Base-by-base conservation (phyloP, 2,888 invertebrate species). In the Alsophila aescularia region DNA sequence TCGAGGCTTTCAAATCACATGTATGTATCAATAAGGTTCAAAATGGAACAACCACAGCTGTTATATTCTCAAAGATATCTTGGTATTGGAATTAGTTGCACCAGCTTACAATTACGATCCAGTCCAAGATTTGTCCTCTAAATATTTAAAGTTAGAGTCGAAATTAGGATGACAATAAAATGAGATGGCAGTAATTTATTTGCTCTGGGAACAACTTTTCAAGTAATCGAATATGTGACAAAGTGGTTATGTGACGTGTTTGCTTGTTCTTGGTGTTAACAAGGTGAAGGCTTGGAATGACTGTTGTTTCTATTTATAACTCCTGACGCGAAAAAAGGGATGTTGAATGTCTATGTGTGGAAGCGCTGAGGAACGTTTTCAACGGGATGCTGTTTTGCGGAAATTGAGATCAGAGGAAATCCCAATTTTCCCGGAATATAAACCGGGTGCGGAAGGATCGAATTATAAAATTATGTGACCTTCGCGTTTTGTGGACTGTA, bases 211-310 rank as follows among this genome's bases (percentile, higher is more conserved):
- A 72, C 70, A 75, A 78, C 70, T 79, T 79, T 73, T 77, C 70
- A 75, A 69, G 73, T 66, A 69, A 71, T 71, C 72, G 75, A 73
- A 71, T 74, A 70, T 74, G 72, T 73, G 75, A 73, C 69, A 70
- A 72, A 71, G 70, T 63, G 58, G 58, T 60, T 62, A 58, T 62
- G 53, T 54, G 63, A 58, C 58, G 56, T 61, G 53, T 53, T 63
- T 57, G 58, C 29, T 29, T 35, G 45, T 45, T 45, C 45, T 52
- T 35, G 52, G 32, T 32, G 32, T 13, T 13, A 32, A 32, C 1
- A 16, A n/a, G 13, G 14, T 27, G 27, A 27, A 14, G 40, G 12
- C 40, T 32, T 12, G 32, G 13, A 32, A 32, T 32, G 13, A 13
- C 32, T 13, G 2, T 1, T 3, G 12, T 32, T 6, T 32, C 13